phyloP scores from a whole-genome alignment of 2,888 invertebrate species.

The Clostera curtula region DNA sequence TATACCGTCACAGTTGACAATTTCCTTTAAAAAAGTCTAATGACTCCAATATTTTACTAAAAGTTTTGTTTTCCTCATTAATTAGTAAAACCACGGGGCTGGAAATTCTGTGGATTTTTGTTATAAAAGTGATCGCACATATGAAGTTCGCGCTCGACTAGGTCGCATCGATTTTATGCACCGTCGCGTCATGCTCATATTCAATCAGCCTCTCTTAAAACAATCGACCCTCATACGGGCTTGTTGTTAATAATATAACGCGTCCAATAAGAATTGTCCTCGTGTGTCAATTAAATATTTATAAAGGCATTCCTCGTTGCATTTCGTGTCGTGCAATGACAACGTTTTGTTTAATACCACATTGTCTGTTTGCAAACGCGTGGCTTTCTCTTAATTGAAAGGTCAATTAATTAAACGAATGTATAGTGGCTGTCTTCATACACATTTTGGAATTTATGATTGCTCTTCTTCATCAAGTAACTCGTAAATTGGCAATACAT shows the following conservation, averaged over 20 bases:
- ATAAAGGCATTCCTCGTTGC: conserved; percentile 18
- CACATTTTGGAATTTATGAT: no score
- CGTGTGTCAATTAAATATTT: conserved; percentile 54
- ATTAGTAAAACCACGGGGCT: no score
- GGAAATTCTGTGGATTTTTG: no score
- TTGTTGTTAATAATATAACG: conserved; percentile 53
- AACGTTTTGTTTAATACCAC: conserved; percentile 14
- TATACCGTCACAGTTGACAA: no score
- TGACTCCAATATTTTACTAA: no score
- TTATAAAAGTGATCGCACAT: conserved; percentile 1
- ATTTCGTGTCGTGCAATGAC: conserved; percentile 11
- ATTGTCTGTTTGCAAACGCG: conserved; percentile 14
- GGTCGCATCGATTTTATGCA: conserved; percentile 46
- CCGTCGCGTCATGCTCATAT: conserved; percentile 40
- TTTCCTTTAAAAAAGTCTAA: no score
- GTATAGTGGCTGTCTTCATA: no score
- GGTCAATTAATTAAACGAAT: no score
- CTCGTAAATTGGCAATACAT: no score
- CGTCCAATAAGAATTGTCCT: conserved; percentile 48
- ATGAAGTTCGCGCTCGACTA: conserved; percentile 17
- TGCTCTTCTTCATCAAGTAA: no score
- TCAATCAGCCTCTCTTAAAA: conserved; percentile 51
- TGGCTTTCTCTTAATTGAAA: conserved; percentile 7
- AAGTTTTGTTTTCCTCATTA: no score
- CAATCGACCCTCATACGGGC: conserved; percentile 52